phyloP scores from a whole-genome alignment of 2,113 vertebrate species.

The Nothoprocta pentlandii region DNA sequence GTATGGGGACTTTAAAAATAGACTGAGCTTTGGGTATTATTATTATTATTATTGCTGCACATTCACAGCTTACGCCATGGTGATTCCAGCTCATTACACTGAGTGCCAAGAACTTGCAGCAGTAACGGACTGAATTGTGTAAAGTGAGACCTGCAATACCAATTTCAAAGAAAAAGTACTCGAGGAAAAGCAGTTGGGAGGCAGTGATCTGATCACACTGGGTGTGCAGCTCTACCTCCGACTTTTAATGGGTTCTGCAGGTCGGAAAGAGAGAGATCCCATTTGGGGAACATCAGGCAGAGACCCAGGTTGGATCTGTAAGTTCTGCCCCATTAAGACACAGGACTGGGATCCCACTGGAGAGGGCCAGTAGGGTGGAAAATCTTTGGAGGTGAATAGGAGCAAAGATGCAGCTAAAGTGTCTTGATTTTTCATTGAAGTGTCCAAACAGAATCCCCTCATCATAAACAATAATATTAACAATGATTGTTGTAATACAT shows the following conservation, averaged over 20 bases:
- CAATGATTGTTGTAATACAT: background rate
- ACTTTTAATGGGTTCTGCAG: background rate
- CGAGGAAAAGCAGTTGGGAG: background rate
- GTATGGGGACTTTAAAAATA: conserved; percentile 17
- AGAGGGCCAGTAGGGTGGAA: background rate
- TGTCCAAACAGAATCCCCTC: background rate
- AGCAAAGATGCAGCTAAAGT: background rate
- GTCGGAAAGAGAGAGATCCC: background rate
- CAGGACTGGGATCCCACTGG: background rate
- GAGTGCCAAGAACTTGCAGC: background rate
- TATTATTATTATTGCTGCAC: background rate
- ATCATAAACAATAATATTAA: background rate
- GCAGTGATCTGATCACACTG: background rate
- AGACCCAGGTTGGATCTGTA: background rate
- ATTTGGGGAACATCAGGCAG: background rate
- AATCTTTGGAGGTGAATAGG: background rate
- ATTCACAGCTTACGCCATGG: background rate
- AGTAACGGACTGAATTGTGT: background rate
- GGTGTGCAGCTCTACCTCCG: background rate
- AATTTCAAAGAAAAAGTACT: background rate
- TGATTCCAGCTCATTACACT: background rate
- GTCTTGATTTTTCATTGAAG: background rate
- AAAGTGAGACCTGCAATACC: background rate
- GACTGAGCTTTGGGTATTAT: background rate
- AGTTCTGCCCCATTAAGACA: background rate